Conservation (phyloP, 1,140 invertebrate genomes). For the Caenorhabditis remanei region DNA sequence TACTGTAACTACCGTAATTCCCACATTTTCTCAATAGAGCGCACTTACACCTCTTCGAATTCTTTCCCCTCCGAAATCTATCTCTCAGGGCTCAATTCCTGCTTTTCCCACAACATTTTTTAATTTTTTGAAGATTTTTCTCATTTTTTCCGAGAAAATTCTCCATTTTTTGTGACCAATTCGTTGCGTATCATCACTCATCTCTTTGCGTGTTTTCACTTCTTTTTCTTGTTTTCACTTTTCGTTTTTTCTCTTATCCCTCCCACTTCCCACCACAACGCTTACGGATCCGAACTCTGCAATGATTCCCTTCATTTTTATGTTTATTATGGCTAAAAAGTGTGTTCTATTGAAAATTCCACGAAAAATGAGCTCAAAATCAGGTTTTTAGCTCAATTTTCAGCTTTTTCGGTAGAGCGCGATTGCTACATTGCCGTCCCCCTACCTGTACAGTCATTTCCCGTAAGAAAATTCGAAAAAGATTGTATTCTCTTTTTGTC, state of each 20-base stretch:
- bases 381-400: too few relatives aligned
- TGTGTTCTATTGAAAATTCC: too few relatives aligned
- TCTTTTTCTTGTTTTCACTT: background rate
- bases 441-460: background rate
- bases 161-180: too few relatives aligned
- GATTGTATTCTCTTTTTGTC: background rate
- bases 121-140: too few relatives aligned
- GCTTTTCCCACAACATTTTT: background rate
- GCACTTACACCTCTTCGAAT: background rate
- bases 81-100: slow-evolving; percentile 23
- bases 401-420: too few relatives aligned
- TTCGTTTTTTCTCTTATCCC: background rate
- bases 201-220: slow-evolving; percentile 5
- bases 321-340: too few relatives aligned
- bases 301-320: slow-evolving; percentile 15
- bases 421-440: background rate
- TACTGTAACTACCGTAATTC: too few relatives aligned
- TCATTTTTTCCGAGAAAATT: too few relatives aligned
- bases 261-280: background rate
- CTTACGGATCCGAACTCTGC: slow-evolving; percentile 28
- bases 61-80: background rate
- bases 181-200: background rate
- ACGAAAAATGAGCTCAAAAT: too few relatives aligned
- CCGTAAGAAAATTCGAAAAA: too few relatives aligned
- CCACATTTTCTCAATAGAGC: too few relatives aligned